phyloP scores from a whole-genome alignment of 2,113 vertebrate genomes.

The Muntiacus reevesi region DNA sequence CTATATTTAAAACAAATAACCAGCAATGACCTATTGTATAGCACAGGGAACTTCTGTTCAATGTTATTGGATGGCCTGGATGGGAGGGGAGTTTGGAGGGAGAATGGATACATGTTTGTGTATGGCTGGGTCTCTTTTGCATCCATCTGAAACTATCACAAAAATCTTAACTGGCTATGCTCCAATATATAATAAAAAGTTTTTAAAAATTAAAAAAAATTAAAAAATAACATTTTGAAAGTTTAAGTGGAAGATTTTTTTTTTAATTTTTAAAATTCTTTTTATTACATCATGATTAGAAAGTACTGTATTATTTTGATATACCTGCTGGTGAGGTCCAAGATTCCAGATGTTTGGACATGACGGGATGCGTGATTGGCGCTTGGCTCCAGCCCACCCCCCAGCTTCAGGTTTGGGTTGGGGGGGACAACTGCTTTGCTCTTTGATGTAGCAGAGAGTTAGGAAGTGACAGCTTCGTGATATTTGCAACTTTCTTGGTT shows the following conservation, averaged over 20 bases:
- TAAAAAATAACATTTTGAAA: neutral
- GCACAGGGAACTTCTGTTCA: neutral
- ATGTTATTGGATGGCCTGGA: neutral
- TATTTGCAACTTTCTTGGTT: neutral
- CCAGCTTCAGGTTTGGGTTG: rapidly evolving
- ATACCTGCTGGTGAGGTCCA: neutral
- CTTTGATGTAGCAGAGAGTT: neutral
- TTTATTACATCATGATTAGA: neutral
- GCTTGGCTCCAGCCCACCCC: rapidly evolving
- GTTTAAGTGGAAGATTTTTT: neutral
- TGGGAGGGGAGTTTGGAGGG: neutral
- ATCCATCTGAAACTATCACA: neutral
- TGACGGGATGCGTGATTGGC: neutral
- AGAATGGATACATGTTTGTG: neutral
- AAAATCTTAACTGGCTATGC: neutral
- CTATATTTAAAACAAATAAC: neutral
- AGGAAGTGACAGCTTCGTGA: neutral
- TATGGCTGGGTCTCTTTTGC: neutral
- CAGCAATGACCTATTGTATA: neutral
- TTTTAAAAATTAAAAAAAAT: neutral
- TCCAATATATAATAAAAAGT: neutral
- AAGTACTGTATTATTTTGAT: neutral
- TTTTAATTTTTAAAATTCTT: neutral
- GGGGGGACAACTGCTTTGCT: neutral
- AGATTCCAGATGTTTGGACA: neutral